These are phyloP conservation scores for Neuroterus valhalla DNA, from an alignment of 1,140 invertebrate species.

Conservation along the genomic window DNA sequence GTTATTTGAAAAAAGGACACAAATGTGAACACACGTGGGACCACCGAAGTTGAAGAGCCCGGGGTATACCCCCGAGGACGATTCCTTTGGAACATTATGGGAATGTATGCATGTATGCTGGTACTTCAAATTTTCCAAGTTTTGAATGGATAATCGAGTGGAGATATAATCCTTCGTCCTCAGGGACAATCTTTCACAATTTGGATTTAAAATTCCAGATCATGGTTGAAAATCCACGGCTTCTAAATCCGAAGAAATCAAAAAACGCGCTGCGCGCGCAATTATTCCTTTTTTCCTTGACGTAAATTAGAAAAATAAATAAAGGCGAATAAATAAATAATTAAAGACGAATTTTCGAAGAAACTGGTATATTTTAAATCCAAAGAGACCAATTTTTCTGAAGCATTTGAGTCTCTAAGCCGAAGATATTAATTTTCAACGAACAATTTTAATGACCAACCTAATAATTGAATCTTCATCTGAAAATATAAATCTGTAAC, in stretches of 20 bases:
- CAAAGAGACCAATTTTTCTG: no score
- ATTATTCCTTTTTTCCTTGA: no score
- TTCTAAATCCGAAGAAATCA: not conserved
- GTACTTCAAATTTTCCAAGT: not conserved
- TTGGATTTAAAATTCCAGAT: conserved; percentile 8
- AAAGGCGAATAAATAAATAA: no score
- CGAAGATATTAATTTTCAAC: no score
- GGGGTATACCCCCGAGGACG: conserved; percentile 9
- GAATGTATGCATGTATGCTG: conserved; percentile 12
- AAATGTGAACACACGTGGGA: conserved; percentile 4
- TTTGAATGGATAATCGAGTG: conserved; percentile 13
- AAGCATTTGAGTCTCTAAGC: no score
- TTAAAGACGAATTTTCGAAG: no score
- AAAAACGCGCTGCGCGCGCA: no score
- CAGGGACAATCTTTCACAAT: not conserved
- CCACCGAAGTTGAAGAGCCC: not conserved
- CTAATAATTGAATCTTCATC: no score
- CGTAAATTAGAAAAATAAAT: no score
- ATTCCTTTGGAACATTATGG: conserved; percentile 19
- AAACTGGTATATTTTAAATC: no score
- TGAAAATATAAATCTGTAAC: no score
- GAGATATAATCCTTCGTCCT: conserved; percentile 8
- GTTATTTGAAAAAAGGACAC: not conserved
- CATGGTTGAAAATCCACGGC: not conserved
- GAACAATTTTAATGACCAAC: no score